Percentiles rank a stretch among this genome's conserved stretches.
These are phyloP conservation scores for Jordanella pulchra DNA, from an alignment of 2,797 vertebrate genomes.

Conservation along the genomic window DNA sequence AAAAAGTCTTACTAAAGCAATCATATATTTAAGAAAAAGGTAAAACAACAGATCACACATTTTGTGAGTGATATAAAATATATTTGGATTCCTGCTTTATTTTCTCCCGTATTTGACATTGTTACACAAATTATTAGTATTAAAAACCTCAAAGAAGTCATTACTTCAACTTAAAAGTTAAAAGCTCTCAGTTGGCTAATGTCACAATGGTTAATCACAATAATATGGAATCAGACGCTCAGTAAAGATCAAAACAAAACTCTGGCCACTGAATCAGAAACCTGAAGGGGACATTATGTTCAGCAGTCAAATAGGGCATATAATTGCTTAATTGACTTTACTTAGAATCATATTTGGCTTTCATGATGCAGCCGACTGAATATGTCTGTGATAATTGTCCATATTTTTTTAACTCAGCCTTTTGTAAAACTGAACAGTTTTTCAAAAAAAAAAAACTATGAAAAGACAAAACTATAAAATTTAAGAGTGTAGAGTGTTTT, in stretches of 20 bases:
- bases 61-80: not conserved
- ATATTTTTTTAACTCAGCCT: not conserved
- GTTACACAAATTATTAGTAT: conserved; percentile 1
- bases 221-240: conserved; percentile 53
- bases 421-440: not conserved
- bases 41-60: not conserved
- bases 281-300: conserved; percentile 46
- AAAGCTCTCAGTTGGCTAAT: conserved; percentile 16
- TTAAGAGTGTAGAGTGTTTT: too few species aligned
- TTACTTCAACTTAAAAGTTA: conserved; percentile 35
- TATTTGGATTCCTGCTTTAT: not conserved
- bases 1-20: not conserved
- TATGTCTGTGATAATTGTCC: not conserved
- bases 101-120: not conserved
- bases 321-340: conserved; percentile 66
- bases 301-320: conserved; percentile 58
- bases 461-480: too few species aligned
- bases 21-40: too few species aligned
- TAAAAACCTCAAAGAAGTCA: conserved; percentile 20
- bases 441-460: not conserved
- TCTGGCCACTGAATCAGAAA: conserved; percentile 52
- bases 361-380: conserved; percentile 1
- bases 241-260: conserved; percentile 40
- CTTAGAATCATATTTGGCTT: conserved; percentile 46
- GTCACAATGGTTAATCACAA: conserved; percentile 5